Evolutionary conservation across 1,140 invertebrate species (phyloP), one percentile per base, ranked within the genome.

Genomic region (Zophobas atratus): DNA sequence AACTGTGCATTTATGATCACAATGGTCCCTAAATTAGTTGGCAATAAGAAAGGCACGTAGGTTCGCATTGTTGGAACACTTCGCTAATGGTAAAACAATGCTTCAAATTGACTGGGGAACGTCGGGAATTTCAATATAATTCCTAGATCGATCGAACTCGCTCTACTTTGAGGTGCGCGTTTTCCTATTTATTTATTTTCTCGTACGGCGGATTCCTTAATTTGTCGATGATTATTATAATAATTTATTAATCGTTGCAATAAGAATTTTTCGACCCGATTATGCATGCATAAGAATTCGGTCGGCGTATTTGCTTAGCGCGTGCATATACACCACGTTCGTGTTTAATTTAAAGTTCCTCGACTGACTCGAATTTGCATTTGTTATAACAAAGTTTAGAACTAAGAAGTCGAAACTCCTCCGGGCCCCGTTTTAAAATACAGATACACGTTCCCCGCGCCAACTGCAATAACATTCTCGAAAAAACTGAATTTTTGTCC

Each of bases 11-110:
- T 63, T 67, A 46, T 67, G 60, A 67, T 6, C n/a, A 2, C 38
- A 67, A 43, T 67, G 2, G 60, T 32, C 38, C 5, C 56, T 3
- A 73, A 73, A 73, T 73, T 73, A 73, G 71, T 55, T 73, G 71
- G 71, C 55, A 73, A 73, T 73, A 73, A 73, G 71, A 73, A 73
- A 33, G 71, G 46, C 55, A 73, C 71, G 71, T 73, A 39, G 49
- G 71, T 73, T 73, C 20, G 56, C 51, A 75, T 60, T 75, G 73
- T 75, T 75, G 20, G 35, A 43, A 60, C 51, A 75, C 55, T 63
- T 75, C 43, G 6, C 43, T 75, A 75, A 75, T 75, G 73, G 46
- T 63, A 75, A 75, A 75, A 75, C 73, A 75, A 75, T 75, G 73
- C 73, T 57, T 63, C 51, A 75, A 75, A 75, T 75, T 75, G 73